Evolutionary conservation across 2,113 vertebrate species (phyloP), one percentile per base, ranked within the genome.

Genomic region (Rhinolophus ferrumequinum): DNA sequence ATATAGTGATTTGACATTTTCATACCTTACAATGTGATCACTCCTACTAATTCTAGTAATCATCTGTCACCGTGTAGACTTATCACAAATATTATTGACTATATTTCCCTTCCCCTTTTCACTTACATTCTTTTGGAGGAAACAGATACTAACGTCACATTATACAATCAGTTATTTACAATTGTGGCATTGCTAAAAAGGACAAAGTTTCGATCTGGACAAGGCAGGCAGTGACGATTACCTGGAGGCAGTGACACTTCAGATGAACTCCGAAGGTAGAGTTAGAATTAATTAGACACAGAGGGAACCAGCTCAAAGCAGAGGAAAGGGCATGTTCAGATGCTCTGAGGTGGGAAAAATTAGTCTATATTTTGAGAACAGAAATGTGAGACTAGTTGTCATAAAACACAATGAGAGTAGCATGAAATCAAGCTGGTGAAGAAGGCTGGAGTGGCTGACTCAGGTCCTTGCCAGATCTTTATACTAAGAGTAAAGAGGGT

Each of bases 211-310:
- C 38, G n/a, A 19, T 96, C 18, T 95, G 66, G 28, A 38, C 38
- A 50, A 90, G 28, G 38, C 11, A 69, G 22, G 28, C 16, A 64
- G 66, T 54, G n/a, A 79, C 72, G n/a, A 8, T 75, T 88, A 64
- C 14, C 44, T 52, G 62, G 22, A 94, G 28, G n/a, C 75, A 44
- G 33, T 70, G 62, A 47, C 28, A 18, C 38, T 77, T 84, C 15
- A 50, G 16, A 30, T 60, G 44, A 93, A 75, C 52, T 70, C n/a
- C 81, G 44, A 81, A 66, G 58, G 1, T 62, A 11, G 7, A 69
- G 6, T 75, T 88, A 81, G 15, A 85, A 87, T 94, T 90, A 88
- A 69, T 77, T 85, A 67, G 47, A 50, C 73, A 54, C 60, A 82
- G 30, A 85, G 38, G n/a, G 38, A 85, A 70, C 16, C 18, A 72